phyloP scores from a whole-genome alignment of 2,888 invertebrate species.

The Helicoverpa assulta region DNA sequence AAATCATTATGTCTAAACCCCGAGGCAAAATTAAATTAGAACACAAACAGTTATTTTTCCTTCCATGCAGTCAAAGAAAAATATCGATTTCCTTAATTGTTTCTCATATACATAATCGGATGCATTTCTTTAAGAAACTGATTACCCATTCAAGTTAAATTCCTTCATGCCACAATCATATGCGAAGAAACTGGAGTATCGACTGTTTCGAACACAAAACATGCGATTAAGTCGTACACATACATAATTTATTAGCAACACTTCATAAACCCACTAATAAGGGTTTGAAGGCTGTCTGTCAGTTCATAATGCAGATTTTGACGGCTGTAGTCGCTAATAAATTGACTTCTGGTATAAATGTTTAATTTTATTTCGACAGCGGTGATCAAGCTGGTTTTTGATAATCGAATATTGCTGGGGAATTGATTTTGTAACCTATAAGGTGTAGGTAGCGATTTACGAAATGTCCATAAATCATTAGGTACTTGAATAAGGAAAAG shows the following conservation, averaged over 20 bases:
- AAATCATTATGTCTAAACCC: too few species aligned
- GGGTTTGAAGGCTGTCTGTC: conserved; percentile 54
- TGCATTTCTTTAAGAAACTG: conserved; percentile 24
- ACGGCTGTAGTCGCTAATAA: conserved; percentile 44
- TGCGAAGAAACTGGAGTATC: conserved; percentile 29
- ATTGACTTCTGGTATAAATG: conserved; percentile 35
- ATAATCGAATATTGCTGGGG: neutral
- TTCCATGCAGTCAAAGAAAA: conserved; percentile 33
- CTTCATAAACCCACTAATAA: conserved; percentile 34
- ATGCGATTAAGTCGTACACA: conserved; percentile 30
- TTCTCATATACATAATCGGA: conserved; percentile 17
- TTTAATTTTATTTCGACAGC: conserved; percentile 29
- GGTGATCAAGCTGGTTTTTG: conserved; percentile 23
- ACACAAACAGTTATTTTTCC: conserved; percentile 32
- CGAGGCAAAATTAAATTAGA: conserved; percentile 24
- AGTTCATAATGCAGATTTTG: conserved; percentile 44
- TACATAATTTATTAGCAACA: conserved; percentile 42
- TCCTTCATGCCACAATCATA: conserved; percentile 24
- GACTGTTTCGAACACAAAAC: conserved; percentile 24
- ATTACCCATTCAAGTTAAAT: conserved; percentile 29
- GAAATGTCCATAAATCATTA: conserved; percentile 20
- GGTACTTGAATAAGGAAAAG: conserved; percentile 28
- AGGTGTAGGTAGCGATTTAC: neutral
- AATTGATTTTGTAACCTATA: conserved; percentile 1
- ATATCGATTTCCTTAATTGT: conserved; percentile 34